Percentiles rank a stretch among this genome's conserved stretches.
phyloP scores from a whole-genome alignment of 2,888 invertebrate species.

The Lasioglossum morio region DNA sequence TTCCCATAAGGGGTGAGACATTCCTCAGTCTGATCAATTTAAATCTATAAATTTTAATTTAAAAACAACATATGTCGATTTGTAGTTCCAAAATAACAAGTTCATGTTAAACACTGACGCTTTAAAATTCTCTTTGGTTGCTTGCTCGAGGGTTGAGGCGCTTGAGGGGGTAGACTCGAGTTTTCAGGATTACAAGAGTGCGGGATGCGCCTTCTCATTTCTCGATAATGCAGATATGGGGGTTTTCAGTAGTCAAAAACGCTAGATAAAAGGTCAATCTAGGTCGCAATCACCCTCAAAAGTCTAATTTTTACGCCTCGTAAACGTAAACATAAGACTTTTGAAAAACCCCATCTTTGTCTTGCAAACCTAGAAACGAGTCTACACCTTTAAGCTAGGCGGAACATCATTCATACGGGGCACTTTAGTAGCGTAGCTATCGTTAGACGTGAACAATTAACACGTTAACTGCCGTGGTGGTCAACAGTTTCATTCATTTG shows the following conservation, averaged over 20 bases:
- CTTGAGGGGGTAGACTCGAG: too few species aligned
- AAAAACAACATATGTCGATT: background rate
- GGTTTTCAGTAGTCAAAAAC: too few species aligned
- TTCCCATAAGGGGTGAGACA: constrained; percentile 66
- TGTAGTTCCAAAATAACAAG: background rate
- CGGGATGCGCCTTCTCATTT: too few species aligned
- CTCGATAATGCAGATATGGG: too few species aligned
- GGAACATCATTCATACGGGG: background rate
- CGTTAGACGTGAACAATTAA: background rate
- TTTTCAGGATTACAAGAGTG: too few species aligned
- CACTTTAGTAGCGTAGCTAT: background rate
- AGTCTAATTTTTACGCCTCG: too few species aligned
- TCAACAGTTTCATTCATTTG: background rate
- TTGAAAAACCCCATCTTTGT: too few species aligned
- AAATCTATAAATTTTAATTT: background rate
- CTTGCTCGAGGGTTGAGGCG: background rate
- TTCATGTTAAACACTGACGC: background rate
- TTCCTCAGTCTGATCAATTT: background rate
- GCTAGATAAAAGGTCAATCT: too few species aligned
- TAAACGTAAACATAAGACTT: too few species aligned
- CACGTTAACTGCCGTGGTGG: background rate
- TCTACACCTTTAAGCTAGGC: background rate
- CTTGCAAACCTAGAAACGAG: too few species aligned
- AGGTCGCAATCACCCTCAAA: too few species aligned
- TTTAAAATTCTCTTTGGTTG: background rate